Percentiles rank a stretch among this genome's conserved stretches.
Evolutionary conservation across 2,113 vertebrate genomes (phyloP).

Genomic region (Spea multiplicata): DNA sequence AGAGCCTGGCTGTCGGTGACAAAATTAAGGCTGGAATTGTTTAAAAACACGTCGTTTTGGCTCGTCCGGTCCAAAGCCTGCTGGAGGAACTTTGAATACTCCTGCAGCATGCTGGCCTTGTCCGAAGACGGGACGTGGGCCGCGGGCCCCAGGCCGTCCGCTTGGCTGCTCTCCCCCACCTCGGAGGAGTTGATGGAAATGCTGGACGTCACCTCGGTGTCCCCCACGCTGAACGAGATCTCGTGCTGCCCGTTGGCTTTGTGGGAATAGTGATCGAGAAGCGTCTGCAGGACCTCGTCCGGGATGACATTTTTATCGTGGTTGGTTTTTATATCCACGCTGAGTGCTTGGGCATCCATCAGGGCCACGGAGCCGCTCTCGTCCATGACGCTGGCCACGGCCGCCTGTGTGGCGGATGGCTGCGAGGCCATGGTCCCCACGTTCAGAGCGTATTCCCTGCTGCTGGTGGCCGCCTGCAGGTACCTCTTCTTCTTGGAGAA

Average conservation of each 20-base stretch:
- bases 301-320: conserved; percentile 94
- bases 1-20: conserved; percentile 89
- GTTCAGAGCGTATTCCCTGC: conserved; percentile 85
- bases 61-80: conserved; percentile 98
- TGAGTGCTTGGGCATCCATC: conserved; percentile 83
- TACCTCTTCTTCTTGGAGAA: conserved; percentile 98
- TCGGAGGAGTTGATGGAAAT: conserved; percentile 95
- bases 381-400: conserved; percentile 87
- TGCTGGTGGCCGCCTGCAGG: conserved; percentile 85
- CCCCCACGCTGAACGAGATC: conserved; percentile 90
- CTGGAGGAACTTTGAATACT: conserved; percentile 97
- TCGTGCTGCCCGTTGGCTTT: conserved; percentile 95
- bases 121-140: conserved; percentile 83
- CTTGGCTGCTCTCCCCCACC: conserved; percentile 81
- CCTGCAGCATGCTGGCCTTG: conserved; percentile 96
- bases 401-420: conserved; percentile 83
- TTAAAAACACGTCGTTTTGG: conserved; percentile 99
- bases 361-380: conserved; percentile 86
- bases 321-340: conserved; percentile 84
- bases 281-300: conserved; percentile 94
- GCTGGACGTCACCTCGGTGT: conserved; percentile 94
- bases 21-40: conserved; percentile 92
- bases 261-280: conserved; percentile 95
- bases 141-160: conserved; percentile 77
- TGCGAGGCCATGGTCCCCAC: conserved; percentile 88